Evolutionary conservation across 2,797 vertebrate species (phyloP).

Genomic region (Trematomus bernacchii): DNA sequence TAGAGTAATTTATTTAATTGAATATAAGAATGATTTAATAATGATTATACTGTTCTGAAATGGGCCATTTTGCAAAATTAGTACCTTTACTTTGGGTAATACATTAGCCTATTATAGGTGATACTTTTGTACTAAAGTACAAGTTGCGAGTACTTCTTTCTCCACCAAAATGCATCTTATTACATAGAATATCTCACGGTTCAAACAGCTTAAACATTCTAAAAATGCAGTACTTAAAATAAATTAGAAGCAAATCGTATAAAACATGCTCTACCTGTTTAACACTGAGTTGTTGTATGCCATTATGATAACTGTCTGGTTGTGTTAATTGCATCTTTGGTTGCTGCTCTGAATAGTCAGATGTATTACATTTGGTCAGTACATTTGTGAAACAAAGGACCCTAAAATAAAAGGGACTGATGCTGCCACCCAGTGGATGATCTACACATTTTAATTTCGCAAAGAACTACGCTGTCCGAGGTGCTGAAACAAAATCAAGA

Average conservation of each 20-base stretch:
- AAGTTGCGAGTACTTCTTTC: not conserved
- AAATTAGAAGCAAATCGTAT: no score
- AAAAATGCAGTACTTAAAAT: no score
- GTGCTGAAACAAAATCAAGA: constrained; percentile 60
- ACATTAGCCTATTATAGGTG: no score
- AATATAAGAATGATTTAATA: not conserved
- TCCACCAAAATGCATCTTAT: not conserved
- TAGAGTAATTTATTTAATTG: no score
- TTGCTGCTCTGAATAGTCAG: not conserved
- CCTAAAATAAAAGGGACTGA: not conserved
- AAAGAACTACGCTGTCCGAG: constrained; percentile 60
- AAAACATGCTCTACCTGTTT: no score
- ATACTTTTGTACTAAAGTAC: not conserved
- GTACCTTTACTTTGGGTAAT: not conserved
- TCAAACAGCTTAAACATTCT: not conserved
- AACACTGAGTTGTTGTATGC: not conserved
- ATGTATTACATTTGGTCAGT: not conserved
- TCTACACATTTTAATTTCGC: not conserved
- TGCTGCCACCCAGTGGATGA: constrained; percentile 58
- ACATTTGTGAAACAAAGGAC: not conserved
- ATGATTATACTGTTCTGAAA: not conserved
- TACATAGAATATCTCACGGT: not conserved
- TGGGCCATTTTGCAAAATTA: not conserved
- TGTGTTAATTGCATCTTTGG: not conserved
- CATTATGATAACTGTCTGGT: not conserved